phyloP scores from a whole-genome alignment of 2,888 invertebrate genomes.

The Tupiocoris notatus region DNA sequence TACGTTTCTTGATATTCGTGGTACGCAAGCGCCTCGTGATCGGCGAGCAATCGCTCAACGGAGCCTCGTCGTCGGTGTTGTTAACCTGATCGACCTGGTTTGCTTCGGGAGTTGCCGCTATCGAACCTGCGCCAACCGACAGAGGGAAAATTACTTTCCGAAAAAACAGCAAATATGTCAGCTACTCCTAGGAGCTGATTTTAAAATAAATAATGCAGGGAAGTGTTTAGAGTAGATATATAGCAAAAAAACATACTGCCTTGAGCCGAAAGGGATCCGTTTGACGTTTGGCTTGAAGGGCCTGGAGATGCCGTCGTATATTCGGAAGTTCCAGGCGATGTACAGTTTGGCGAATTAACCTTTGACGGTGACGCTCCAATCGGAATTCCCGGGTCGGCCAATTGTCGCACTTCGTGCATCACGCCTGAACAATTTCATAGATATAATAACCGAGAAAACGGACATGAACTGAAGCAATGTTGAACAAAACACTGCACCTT shows the following conservation, averaged over 20 bases:
- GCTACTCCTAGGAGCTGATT: not conserved
- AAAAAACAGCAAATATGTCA: too few species aligned
- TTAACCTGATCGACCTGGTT: conserved; percentile 40
- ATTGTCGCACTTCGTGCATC: conserved; percentile 76
- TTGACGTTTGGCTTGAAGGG: conserved; percentile 51
- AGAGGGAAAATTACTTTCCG: too few species aligned
- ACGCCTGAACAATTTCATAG: conserved; percentile 58
- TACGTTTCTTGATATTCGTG: conserved; percentile 42
- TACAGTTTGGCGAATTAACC: conserved; percentile 54
- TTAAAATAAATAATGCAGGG: too few species aligned
- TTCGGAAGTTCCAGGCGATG: conserved; percentile 55
- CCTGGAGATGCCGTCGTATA: conserved; percentile 53
- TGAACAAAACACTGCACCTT: conserved; percentile 62
- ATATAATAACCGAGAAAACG: not conserved
- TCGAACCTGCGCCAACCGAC: conserved; percentile 5
- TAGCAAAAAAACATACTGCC: conserved; percentile 29
- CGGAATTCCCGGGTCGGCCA: conserved; percentile 63
- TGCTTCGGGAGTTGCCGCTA: conserved; percentile 25
- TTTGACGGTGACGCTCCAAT: conserved; percentile 57
- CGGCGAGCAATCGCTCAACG: conserved; percentile 47
- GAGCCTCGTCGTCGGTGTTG: conserved; percentile 46
- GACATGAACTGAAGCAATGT: too few species aligned
- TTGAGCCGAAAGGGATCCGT: conserved; percentile 36
- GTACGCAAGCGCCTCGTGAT: conserved; percentile 45
- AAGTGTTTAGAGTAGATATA: too few species aligned